phyloP scores from a whole-genome alignment of 1,140 invertebrate genomes.

The Nasonia longicornis region DNA sequence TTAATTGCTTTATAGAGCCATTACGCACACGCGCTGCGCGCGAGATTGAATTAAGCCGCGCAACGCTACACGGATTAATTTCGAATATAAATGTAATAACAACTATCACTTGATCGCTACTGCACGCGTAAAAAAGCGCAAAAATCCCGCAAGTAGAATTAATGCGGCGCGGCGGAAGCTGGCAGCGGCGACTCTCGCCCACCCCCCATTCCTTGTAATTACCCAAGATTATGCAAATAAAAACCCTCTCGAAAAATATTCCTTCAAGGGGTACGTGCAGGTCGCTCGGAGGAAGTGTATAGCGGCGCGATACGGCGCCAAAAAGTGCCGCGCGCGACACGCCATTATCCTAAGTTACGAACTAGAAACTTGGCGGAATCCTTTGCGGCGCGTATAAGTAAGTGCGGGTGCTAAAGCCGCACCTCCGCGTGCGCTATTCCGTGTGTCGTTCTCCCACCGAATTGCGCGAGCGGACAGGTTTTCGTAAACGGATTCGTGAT shows the following conservation, averaged over 20 bases:
- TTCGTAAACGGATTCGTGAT: constrained; percentile 62
- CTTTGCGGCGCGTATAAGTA: constrained; percentile 55
- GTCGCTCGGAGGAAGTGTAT: constrained; percentile 40
- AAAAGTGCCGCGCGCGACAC: constrained; percentile 50
- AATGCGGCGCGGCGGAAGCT: background rate
- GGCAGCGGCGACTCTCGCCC: background rate
- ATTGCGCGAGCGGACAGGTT: constrained; percentile 53
- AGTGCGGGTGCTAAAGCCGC: constrained; percentile 55
- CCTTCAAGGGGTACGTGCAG: constrained; percentile 22
- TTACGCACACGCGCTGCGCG: background rate
- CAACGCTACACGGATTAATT: background rate
- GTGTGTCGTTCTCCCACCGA: constrained; percentile 17
- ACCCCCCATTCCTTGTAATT: background rate
- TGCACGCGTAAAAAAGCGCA: background rate
- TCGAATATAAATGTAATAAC: background rate
- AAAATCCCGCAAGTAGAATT: background rate
- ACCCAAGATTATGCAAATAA: constrained; percentile 36
- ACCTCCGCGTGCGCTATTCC: constrained; percentile 8
- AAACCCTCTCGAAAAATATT: constrained; percentile 19
- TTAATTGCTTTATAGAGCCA: background rate
- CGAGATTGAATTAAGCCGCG: background rate
- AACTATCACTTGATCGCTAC: background rate
- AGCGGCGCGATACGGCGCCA: constrained; percentile 48
- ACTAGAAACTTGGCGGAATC: constrained; percentile 58
- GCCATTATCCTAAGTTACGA: constrained; percentile 64